Evolutionary conservation across 1,140 invertebrate genomes (phyloP), one percentile per base, ranked within the genome.

Genomic region (Orchestia grillus): DNA sequence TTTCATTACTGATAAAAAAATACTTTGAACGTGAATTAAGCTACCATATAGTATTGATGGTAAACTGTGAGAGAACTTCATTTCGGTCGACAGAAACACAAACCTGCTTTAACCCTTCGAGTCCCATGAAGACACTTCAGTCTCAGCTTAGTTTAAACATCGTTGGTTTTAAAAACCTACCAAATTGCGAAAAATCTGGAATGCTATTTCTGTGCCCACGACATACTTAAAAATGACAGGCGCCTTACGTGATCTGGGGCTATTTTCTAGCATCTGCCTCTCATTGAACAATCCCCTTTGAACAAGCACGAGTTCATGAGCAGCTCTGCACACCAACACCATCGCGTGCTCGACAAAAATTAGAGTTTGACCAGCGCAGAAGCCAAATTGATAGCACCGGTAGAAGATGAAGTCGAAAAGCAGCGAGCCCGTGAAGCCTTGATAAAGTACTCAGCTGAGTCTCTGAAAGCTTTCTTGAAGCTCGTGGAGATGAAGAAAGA

Each of bases 401-500:
- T 77, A 28, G 62, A 77, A 77, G 62, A 77, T 77, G 62, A 77
- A 77, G 62, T 77, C 62, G 62, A 77, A 77, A 77, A 77, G 62
- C 1, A 77, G 62, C 62, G 62, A 77, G 62, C 62, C 28, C 62
- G 11, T 77, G 62, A 77, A 77, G 62, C 62, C 62, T 77, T 77
- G 62, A 77, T 77, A 77, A 77, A 77, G 62, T 77, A 77, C 15
- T 77, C 62, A 77, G 62, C 62, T 77, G 62, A 77, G 62, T 77
- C 62, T 77, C 88, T 91, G 44, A 91, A 91, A 91, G 88, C 88
- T 91, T 91, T 91, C 88, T 43, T 91, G 88, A 28, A 41, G 44
- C 19, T 91, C 88, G 41, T 42, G 88, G 44, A 91, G 44, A 91
- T 91, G 88, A 91, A 44, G 88, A 44, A 91, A 91, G 88, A 91